Evolutionary conservation across 2,797 vertebrate genomes (phyloP).

Genomic region (Naso thynnoides): DNA sequence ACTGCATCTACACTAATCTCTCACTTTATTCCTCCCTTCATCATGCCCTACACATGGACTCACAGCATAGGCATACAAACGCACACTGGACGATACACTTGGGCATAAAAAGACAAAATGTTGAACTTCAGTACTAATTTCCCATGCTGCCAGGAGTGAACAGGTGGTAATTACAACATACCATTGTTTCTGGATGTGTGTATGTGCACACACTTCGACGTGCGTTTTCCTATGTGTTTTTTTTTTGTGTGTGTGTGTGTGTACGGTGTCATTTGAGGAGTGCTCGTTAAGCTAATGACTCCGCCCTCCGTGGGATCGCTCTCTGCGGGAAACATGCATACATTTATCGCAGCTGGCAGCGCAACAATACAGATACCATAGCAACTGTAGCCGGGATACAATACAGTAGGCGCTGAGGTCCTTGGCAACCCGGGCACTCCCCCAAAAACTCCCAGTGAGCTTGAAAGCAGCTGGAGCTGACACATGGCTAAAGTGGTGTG

Average conservation of each 20-base stretch:
- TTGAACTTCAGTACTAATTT: constrained; percentile 19
- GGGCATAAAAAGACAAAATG: constrained; percentile 14
- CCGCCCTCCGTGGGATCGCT: constrained; percentile 53
- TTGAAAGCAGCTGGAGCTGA: constrained; percentile 62
- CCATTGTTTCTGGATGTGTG: constrained; percentile 5
- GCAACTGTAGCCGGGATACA: constrained; percentile 65
- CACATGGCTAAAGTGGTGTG: constrained; percentile 40
- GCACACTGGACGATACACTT: neutral
- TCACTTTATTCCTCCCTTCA: constrained; percentile 6
- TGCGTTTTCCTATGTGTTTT: neutral
- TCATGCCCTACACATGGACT: neutral
- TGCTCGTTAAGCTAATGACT: constrained; percentile 68
- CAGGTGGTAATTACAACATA: constrained; percentile 60
- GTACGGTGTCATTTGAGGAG: constrained; percentile 24
- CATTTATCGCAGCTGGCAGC: constrained; percentile 63
- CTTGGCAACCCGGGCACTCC: constrained; percentile 47
- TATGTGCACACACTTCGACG: neutral
- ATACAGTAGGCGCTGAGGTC: constrained; percentile 46
- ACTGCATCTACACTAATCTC: constrained; percentile 20
- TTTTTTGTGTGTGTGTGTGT: no score
- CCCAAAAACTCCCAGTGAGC: constrained; percentile 52
- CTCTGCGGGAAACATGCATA: constrained; percentile 66
- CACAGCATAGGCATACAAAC: neutral
- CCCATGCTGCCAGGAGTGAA: constrained; percentile 50
- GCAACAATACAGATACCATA: constrained; percentile 64